phyloP scores from a whole-genome alignment of 2,797 vertebrate genomes.

The Lepus oiostolus region DNA sequence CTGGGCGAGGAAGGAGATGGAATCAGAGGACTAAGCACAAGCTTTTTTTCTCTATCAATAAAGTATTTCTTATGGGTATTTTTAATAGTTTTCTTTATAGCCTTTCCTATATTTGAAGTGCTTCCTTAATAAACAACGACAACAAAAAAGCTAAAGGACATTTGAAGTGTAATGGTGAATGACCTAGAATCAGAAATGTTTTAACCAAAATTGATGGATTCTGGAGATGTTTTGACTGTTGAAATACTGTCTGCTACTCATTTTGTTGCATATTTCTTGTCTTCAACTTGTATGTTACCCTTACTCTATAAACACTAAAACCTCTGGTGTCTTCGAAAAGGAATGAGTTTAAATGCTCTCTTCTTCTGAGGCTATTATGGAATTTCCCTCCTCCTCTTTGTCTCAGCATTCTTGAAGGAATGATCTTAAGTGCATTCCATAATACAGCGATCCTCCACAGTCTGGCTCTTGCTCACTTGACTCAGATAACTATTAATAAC shows the following conservation, averaged over 20 bases:
- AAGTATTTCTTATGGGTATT: not conserved
- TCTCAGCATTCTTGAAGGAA: not conserved
- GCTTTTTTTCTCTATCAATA: not conserved
- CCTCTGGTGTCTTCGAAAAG: not conserved
- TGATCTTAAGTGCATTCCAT: not conserved
- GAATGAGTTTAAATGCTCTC: not conserved
- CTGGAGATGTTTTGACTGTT: not conserved
- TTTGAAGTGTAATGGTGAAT: slow-evolving; percentile 17
- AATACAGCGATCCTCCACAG: not conserved
- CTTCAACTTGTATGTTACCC: not conserved
- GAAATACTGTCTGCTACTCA: not conserved
- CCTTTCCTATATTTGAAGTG: slow-evolving; percentile 8
- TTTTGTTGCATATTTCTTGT: not conserved
- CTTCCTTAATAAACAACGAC: not conserved
- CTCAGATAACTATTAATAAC: slow-evolving; percentile 16
- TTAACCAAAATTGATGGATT: not conserved
- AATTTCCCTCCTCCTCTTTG: not conserved
- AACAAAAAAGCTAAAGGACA: not conserved
- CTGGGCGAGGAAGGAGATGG: not conserved
- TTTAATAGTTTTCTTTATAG: not conserved
- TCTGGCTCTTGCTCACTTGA: not conserved
- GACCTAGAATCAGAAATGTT: slow-evolving; percentile 14
- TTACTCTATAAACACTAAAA: not conserved
- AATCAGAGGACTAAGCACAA: not conserved
- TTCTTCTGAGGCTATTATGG: not conserved